Evolutionary conservation across 2,113 vertebrate genomes (phyloP).

Genomic region (Limanda limanda): DNA sequence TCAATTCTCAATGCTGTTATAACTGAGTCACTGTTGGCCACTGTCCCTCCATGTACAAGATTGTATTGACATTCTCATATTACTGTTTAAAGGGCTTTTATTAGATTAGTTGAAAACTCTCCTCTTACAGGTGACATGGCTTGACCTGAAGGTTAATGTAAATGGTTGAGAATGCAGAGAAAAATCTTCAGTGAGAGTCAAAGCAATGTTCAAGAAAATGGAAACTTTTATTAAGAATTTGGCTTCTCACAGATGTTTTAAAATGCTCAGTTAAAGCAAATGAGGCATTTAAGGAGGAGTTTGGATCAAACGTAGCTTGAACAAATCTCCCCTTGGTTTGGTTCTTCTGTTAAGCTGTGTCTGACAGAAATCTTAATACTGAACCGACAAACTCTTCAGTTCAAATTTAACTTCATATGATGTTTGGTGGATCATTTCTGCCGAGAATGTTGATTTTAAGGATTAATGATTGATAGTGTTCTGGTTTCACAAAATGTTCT

Average conservation of each 20-base stretch:
- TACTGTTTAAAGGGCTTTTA: neutral
- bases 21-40: neutral
- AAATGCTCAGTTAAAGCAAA: neutral
- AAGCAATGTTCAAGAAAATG: too few species aligned
- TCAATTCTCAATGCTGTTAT: neutral
- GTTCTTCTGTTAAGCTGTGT: too few species aligned
- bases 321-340: neutral
- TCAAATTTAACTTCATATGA: neutral
- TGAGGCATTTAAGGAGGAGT: neutral
- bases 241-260: too few species aligned
- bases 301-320: neutral
- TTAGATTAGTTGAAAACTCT: neutral
- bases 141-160: too few species aligned
- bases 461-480: neutral
- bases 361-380: neutral
- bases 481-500: neutral
- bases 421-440: neutral
- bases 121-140: too few species aligned
- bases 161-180: too few species aligned
- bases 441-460: neutral
- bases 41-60: too few species aligned
- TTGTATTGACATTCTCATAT: neutral
- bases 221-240: too few species aligned
- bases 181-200: too few species aligned
- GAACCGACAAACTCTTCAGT: too few species aligned